Evolutionary conservation across 2,888 invertebrate species (phyloP), one percentile per base, ranked within the genome.

Genomic region (Melanostoma mellinum): DNA sequence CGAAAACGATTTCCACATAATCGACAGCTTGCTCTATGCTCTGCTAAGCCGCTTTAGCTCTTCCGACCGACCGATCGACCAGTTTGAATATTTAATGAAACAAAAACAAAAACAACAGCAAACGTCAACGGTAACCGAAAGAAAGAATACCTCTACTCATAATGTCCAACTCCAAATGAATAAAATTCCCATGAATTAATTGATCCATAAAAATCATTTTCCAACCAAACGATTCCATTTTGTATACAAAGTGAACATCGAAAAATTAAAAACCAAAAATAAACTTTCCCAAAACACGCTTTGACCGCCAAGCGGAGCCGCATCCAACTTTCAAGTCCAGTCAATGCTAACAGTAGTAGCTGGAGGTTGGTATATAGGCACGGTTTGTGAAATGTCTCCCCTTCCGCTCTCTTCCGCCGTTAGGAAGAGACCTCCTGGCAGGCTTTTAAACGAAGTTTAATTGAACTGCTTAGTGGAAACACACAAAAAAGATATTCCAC

Each of bases 121-220:
- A 20, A 20, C 20, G 20, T 20, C 20, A 20, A 20, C 20, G 20
- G 20, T 20, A 20, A 20, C 20, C 20, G 20, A 36, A 50, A 46
- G 40, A 50, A 38, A 38, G 50, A 32, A 48, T n/a, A 30, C 6
- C 38, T 60, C 44, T 20, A 6, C 30, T 50, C 38, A n/a, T 63
- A 30, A 3, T 61, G 8, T 20, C 46, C 4, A 48, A 30, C 48
- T 50, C n/a, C 38, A 48, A 38, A 71, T 36, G 52, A 38, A 79
- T 56, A 60, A 80, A 60, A 65, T 60, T 69, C 65, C 42, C 63
- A 78, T 78, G 69, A 78, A 82, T 82, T 73, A 82, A 78, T 78
- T 82, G 82, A 65, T 69, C 73, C 73, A 78, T 82, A 82, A 78
- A 63, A 78, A 78, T 73, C 73, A 77, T 63, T 58, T 46, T 42